Evolutionary conservation across 2,797 vertebrate species (phyloP).

Genomic region (Menidia menidia): DNA sequence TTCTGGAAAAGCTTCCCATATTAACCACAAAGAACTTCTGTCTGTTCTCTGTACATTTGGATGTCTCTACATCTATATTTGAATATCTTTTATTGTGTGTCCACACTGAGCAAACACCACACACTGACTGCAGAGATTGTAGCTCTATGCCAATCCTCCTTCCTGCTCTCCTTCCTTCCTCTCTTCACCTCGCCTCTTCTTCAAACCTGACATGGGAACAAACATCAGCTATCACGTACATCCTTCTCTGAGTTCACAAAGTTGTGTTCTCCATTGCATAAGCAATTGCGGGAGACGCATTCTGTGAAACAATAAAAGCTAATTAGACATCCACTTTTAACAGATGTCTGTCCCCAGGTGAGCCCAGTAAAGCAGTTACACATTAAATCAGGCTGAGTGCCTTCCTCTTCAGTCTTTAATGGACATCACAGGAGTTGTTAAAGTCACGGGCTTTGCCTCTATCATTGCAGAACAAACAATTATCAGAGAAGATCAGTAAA

Average conservation of each 20-base stretch:
- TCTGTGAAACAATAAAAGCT: slow-evolving; percentile 35
- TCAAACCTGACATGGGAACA: slow-evolving; percentile 69
- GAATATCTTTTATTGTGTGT: slow-evolving; percentile 23
- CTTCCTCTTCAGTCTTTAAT: slow-evolving; percentile 34
- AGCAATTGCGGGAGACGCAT: slow-evolving; percentile 48
- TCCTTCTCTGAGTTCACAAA: slow-evolving; percentile 47
- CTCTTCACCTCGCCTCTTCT: slow-evolving; percentile 50
- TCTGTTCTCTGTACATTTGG: slow-evolving; percentile 6
- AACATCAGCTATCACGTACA: slow-evolving; percentile 62
- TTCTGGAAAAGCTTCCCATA: slow-evolving; percentile 9
- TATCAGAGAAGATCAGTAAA: slow-evolving; percentile 26
- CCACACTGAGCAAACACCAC: slow-evolving; percentile 47
- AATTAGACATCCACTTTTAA: slow-evolving; percentile 34
- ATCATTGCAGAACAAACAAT: slow-evolving; percentile 59
- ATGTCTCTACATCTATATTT: neutral
- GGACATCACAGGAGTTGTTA: slow-evolving; percentile 14
- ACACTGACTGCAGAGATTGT: slow-evolving; percentile 66
- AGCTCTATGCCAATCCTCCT: slow-evolving; percentile 63
- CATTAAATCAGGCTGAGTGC: slow-evolving; percentile 47
- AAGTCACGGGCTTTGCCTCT: slow-evolving; percentile 17
- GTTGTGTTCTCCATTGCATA: slow-evolving; percentile 50
- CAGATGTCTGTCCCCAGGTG: slow-evolving; percentile 57
- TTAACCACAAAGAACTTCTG: neutral
- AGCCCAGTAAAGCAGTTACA: slow-evolving; percentile 38
- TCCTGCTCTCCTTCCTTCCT: slow-evolving; percentile 73